Conservation (phyloP, 2,888 invertebrate species). For the Tetranychus truncatus region DNA sequence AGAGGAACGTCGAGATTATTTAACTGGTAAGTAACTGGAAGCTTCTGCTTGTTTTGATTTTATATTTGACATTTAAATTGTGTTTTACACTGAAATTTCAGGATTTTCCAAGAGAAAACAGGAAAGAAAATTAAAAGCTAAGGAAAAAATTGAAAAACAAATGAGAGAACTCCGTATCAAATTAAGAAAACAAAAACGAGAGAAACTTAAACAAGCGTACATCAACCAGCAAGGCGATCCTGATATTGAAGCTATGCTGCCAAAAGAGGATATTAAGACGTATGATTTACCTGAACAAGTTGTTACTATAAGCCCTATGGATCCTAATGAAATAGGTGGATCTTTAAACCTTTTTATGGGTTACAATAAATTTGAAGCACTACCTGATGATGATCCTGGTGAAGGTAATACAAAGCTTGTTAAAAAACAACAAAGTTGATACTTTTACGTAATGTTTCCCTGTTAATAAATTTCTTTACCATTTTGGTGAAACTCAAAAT, state of each 20-base stretch:
- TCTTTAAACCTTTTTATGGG: neutral
- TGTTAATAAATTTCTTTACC: neutral
- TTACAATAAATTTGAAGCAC: neutral
- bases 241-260: neutral
- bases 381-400: neutral
- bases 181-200: slow-evolving; percentile 1
- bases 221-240: neutral
- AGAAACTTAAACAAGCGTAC: neutral
- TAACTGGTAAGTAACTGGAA: neutral
- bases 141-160: neutral
- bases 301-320: neutral
- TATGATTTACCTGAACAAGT: slow-evolving; percentile 6
- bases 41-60: neutral
- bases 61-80: neutral
- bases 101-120: neutral
- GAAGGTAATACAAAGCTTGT: neutral
- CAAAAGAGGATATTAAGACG: neutral
- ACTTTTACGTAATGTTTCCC: neutral
- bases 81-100: neutral
- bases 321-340: neutral
- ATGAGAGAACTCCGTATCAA: neutral
- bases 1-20: neutral
- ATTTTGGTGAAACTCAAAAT: neutral
- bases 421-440: neutral
- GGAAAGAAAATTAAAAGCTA: neutral